Percentiles rank a stretch among this genome's conserved stretches.
Evolutionary conservation across 2,113 vertebrate species (phyloP).

Genomic region (Poecile atricapillus): DNA sequence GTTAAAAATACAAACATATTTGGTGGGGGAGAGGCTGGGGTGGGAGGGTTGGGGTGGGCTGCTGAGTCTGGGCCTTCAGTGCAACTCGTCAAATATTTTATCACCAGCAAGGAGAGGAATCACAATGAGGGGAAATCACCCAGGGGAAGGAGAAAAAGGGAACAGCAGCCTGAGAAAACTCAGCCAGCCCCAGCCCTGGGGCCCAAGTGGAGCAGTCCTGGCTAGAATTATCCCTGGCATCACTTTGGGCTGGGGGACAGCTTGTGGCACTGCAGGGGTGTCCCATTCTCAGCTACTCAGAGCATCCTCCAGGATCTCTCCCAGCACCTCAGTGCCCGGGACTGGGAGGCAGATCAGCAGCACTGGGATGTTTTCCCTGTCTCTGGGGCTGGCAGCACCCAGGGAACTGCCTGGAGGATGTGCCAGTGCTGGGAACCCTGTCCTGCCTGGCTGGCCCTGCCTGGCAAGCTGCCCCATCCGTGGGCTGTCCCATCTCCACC

Average conservation of each 20-base stretch:
- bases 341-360: accelerated
- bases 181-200: background rate
- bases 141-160: background rate
- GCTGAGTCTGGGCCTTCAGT: background rate
- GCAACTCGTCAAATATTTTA: background rate
- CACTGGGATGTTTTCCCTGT: accelerated
- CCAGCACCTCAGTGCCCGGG: accelerated
- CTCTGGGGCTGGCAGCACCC: background rate
- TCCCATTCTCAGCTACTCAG: background rate
- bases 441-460: background rate
- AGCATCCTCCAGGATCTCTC: background rate
- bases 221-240: background rate
- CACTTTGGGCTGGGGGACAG: accelerated
- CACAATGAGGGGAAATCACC: background rate
- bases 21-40: slow-evolving; percentile 25
- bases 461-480: accelerated
- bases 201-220: accelerated
- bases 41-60: background rate
- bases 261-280: background rate
- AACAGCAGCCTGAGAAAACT: background rate
- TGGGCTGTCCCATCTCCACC: background rate
- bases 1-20: slow-evolving; percentile 70
- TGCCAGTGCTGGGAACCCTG: no score
- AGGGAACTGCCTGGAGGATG: background rate
- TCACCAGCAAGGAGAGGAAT: slow-evolving; percentile 15